Evolutionary conservation across 1,140 invertebrate species (phyloP).

Genomic region (Musca vetustissima): DNA sequence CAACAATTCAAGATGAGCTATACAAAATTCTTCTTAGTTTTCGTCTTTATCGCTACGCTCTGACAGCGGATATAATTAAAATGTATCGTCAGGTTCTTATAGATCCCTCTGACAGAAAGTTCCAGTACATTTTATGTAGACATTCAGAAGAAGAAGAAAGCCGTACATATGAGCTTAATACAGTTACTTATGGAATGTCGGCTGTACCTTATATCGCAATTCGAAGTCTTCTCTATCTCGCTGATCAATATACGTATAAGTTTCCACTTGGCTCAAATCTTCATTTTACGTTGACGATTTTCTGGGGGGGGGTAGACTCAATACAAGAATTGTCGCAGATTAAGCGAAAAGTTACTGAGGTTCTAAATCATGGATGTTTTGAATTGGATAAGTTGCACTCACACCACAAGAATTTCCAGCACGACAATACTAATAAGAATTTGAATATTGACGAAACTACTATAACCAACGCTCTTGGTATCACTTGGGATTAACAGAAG

Average conservation of each 20-base stretch:
- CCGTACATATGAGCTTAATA: conserved; percentile 36
- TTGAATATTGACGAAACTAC: too few species aligned
- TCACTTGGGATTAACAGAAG: too few species aligned
- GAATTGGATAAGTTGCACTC: too few species aligned
- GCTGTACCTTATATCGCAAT: conserved; percentile 49
- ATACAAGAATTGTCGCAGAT: too few species aligned
- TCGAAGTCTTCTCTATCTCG: conserved; percentile 6
- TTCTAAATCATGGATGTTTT: too few species aligned
- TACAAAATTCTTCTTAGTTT: conserved; percentile 4
- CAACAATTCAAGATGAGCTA: conserved; percentile 10
- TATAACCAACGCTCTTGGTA: too few species aligned
- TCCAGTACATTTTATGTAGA: conserved; percentile 54
- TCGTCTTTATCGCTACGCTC: conserved; percentile 5
- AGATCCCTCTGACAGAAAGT: conserved; percentile 16
- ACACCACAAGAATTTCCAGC: too few species aligned
- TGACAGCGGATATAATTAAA: conserved; percentile 10
- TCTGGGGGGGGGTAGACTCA: too few species aligned
- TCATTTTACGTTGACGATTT: too few species aligned
- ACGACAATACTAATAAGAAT: too few species aligned
- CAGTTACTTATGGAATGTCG: conserved; percentile 40
- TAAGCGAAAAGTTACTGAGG: too few species aligned
- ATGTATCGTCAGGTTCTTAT: conserved; percentile 13
- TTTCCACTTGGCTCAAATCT: background rate
- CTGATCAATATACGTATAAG: background rate
- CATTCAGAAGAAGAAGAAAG: conserved; percentile 31